Percentiles rank a stretch among this genome's conserved stretches.
Evolutionary conservation across 2,797 vertebrate genomes (phyloP).

Genomic region (Sebastiscus tertius): DNA sequence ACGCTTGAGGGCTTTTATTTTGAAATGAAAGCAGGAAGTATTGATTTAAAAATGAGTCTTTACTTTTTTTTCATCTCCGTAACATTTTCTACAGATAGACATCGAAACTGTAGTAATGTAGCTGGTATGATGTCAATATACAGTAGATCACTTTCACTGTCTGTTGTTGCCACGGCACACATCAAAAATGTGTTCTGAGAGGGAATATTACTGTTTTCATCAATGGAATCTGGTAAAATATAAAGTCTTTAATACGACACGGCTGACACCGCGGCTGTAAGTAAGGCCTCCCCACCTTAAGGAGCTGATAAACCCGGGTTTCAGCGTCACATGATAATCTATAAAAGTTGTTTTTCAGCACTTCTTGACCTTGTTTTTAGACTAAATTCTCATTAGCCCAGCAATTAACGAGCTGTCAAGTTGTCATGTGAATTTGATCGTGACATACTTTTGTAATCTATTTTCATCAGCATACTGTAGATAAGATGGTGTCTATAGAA

Average conservation of each 20-base stretch:
- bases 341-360: not conserved
- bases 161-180: no score
- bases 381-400: slow-evolving; percentile 27
- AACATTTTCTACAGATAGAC: no score
- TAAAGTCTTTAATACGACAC: not conserved
- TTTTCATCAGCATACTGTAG: slow-evolving; percentile 7
- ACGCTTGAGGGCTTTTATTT: no score
- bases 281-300: not conserved
- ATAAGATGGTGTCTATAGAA: not conserved
- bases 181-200: no score
- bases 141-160: no score
- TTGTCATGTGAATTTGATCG: slow-evolving; percentile 18
- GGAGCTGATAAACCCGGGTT: not conserved
- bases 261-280: not conserved
- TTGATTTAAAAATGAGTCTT: no score
- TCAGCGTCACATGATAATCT: not conserved
- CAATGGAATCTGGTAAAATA: not conserved
- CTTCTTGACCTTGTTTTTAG: slow-evolving; percentile 12
- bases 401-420: slow-evolving; percentile 52
- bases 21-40: no score
- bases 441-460: slow-evolving; percentile 45
- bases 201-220: no score
- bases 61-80: no score
- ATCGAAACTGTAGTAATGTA: no score
- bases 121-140: no score